Evolutionary conservation across 2,797 vertebrate genomes (phyloP), one percentile per base, ranked within the genome.

Genomic region (Semotilus atromaculatus): DNA sequence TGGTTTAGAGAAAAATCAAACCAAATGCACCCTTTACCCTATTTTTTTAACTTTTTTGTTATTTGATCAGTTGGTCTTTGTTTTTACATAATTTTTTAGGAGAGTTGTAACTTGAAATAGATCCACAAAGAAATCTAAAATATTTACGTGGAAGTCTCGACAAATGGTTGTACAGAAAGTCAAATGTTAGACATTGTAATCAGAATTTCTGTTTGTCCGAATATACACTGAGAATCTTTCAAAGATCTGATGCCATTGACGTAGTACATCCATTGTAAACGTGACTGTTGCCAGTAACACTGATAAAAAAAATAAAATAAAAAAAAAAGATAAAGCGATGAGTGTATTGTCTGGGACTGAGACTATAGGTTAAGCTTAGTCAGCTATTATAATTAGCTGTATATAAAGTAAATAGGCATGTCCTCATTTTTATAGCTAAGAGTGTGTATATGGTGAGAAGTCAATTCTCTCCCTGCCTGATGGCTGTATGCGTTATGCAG

Each of bases 351-450:
- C 40, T 78, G 23, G 43, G 43, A 31, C 38, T 23, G 11, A 66
- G 38, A 78, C 38, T 16, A 16, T 77, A 77, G 7, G 55, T 60
- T 40, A 21, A 64, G 26, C 10, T 34, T 51, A n/a, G 21, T 48
- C 29, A 51, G 43, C 31, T 80, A 4, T 80, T 29, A 40, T 19
- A 67, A 51, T 51, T 14, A 67, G 19, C 26, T 60, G 5, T 80
- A n/a, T 67, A 14, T 36, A 66, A 80, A 36, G 7, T 51, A 68
- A 64, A 53, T 18, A 4, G 78, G 43, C n/a, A 51, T 38, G 43
- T 38, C 78, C 31, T 77, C 53, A 71, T 86, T 73, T 60, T 19
- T 55, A n/a, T 29, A 36, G 79, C 31, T 74, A 81, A 67, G 26
- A 36, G 36, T 38, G 53, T 48, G 19, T 58, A 8, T 45, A 34